A percentile compares a stretch with the other conserved stretches of the same genome.
Evolutionary conservation across 1,140 invertebrate genomes (phyloP).

Genomic region (Planococcus citri): DNA sequence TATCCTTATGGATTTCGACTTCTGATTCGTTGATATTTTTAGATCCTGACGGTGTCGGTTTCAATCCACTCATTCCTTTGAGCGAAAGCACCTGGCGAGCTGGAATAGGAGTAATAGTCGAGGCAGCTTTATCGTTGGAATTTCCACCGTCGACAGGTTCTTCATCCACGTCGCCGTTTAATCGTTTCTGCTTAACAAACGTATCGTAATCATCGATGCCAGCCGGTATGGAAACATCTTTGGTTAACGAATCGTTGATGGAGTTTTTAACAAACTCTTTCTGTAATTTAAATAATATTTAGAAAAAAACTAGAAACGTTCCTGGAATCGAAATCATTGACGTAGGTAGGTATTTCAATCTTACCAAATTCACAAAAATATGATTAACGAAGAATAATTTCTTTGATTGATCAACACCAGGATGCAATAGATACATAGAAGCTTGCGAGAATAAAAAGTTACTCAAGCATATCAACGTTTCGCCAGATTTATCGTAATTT

Average conservation of each 20-base stretch:
- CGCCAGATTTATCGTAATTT: background rate
- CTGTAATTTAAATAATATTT: background rate
- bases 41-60: background rate
- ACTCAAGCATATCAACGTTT: background rate
- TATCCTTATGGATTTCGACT: background rate
- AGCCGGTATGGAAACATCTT: background rate
- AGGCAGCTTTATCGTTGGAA: background rate
- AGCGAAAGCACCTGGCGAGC: background rate
- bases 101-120: background rate
- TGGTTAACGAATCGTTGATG: background rate
- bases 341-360: background rate
- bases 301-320: background rate
- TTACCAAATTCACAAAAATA: conserved; percentile 12
- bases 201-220: background rate
- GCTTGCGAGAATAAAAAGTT: background rate
- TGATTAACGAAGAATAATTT: conserved; percentile 14
- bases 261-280: conserved; percentile 1
- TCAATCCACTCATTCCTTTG: background rate
- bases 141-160: background rate
- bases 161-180: background rate
- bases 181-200: background rate
- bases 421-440: background rate
- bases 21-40: background rate
- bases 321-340: background rate
- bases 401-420: background rate